Evolutionary conservation across 2,113 vertebrate genomes (phyloP).

Genomic region (Protobothrops mucrosquamatus): DNA sequence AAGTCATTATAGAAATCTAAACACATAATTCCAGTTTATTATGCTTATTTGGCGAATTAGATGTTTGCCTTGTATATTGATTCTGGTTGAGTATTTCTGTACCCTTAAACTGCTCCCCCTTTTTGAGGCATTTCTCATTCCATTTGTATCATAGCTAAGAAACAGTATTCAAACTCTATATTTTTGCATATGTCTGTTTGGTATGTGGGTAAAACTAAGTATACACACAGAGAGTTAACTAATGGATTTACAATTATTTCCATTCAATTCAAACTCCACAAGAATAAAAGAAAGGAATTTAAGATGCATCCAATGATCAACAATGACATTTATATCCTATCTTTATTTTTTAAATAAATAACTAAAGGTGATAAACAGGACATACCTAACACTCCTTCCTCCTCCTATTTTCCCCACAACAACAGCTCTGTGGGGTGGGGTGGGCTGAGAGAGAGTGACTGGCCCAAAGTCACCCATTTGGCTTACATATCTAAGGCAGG

Average conservation of each 20-base stretch:
- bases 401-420: background rate
- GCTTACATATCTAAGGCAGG: background rate
- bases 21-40: background rate
- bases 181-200: background rate
- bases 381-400: background rate
- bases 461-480: background rate
- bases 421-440: background rate
- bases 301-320: background rate
- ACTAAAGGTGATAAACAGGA: background rate
- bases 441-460: background rate
- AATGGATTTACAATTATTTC: background rate
- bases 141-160: background rate
- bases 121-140: background rate
- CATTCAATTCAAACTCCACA: background rate
- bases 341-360: background rate
- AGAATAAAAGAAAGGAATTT: background rate
- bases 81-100: background rate
- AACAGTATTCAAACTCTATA: background rate
- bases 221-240: background rate
- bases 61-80: background rate
- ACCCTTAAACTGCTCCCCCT: background rate
- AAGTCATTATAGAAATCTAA: background rate
- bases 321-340: background rate
- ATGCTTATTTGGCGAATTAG: background rate
- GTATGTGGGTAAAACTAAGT: background rate